These are phyloP conservation scores for Akabosia matsudoensis DNA, from an alignment of 1,140 invertebrate genomes.

Conservation along the genomic window DNA sequence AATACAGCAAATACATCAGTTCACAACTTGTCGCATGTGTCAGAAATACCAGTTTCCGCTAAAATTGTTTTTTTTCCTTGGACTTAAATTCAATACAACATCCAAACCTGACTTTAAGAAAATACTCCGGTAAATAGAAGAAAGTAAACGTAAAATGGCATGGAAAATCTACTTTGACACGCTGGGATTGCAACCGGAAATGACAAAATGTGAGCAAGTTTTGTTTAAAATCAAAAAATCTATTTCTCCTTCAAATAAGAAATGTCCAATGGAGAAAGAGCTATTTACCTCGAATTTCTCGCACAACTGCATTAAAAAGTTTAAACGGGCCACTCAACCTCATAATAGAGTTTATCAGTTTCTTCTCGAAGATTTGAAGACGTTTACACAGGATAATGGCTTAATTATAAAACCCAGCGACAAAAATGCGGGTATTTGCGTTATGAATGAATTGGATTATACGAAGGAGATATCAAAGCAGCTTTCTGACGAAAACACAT, in stretches of 20 bases:
- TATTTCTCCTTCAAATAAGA: neutral
- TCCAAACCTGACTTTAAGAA: neutral
- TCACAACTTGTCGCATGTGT: too few species aligned
- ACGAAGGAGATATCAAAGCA: neutral
- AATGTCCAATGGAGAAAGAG: neutral
- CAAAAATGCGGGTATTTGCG: slow-evolving; percentile 2
- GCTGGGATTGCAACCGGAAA: neutral
- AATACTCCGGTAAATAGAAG: neutral
- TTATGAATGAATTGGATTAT: neutral
- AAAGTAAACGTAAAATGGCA: neutral
- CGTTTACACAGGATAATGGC: neutral
- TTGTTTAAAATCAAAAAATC: neutral
- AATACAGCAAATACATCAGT: too few species aligned
- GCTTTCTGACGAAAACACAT: neutral
- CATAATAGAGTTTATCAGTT: neutral
- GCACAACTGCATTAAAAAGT: neutral
- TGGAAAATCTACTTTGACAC: neutral
- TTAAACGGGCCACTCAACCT: neutral
- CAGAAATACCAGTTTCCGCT: too few species aligned
- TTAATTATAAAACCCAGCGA: neutral
- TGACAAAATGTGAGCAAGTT: neutral
- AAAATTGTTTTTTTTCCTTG: too few species aligned
- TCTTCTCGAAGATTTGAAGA: neutral
- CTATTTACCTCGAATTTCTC: neutral
- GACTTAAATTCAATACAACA: neutral